Evolutionary conservation across 2,888 invertebrate genomes (phyloP).

Genomic region (Leptinotarsa juncta): DNA sequence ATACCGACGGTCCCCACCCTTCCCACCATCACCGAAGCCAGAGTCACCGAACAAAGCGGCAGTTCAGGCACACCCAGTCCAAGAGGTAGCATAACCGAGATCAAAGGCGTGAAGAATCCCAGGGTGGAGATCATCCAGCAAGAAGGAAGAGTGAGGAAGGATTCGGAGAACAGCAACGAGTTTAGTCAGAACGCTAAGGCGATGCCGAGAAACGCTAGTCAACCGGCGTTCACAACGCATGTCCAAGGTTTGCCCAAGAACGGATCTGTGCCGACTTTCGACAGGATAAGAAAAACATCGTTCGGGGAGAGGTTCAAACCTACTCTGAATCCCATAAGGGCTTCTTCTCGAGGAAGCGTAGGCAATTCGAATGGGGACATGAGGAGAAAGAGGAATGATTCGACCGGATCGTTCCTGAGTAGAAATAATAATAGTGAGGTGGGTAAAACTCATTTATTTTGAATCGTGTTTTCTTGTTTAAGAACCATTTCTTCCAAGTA

Average conservation of each 20-base stretch:
- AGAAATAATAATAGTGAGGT: slow-evolving; percentile 72
- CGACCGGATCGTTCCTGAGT: slow-evolving; percentile 71
- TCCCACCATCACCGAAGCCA: slow-evolving; percentile 91
- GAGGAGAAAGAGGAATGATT: slow-evolving; percentile 70
- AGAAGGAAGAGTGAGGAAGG: slow-evolving; percentile 56
- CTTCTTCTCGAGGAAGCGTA: slow-evolving; percentile 80
- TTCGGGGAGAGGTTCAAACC: slow-evolving; percentile 87
- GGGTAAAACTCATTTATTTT: not conserved
- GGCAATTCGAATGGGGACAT: slow-evolving; percentile 80
- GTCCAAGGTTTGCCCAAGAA: slow-evolving; percentile 78
- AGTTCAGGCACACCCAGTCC: slow-evolving; percentile 69
- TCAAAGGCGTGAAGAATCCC: slow-evolving; percentile 58
- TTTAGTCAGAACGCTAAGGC: slow-evolving; percentile 55
- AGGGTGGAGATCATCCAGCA: slow-evolving; percentile 63
- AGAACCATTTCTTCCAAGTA: no score
- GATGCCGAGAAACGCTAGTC: slow-evolving; percentile 87
- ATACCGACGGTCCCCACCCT: slow-evolving; percentile 87
- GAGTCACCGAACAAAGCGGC: slow-evolving; percentile 68
- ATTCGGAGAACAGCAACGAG: slow-evolving; percentile 53
- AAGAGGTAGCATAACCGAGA: slow-evolving; percentile 51
- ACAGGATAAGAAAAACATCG: slow-evolving; percentile 85
- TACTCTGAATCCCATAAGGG: slow-evolving; percentile 83
- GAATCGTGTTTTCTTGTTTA: no score
- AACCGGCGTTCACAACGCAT: slow-evolving; percentile 82
- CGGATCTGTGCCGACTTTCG: slow-evolving; percentile 91